Evolutionary conservation across 1,140 invertebrate species (phyloP).

Genomic region (Campodea augens): DNA sequence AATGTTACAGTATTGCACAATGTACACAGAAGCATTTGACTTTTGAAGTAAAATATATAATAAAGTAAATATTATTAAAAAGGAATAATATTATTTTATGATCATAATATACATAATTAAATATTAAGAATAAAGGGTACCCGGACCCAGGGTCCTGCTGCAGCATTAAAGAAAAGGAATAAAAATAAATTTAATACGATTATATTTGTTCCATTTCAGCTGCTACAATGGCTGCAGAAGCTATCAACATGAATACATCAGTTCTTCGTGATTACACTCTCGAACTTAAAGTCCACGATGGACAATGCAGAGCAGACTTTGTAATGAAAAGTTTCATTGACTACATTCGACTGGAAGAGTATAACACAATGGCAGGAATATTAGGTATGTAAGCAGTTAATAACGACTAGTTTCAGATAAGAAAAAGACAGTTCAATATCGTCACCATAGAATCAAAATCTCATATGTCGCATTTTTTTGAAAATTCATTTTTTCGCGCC

Average conservation of each 20-base stretch:
- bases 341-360: constrained; percentile 35
- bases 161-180: too few relatives aligned
- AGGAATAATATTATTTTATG: too few relatives aligned
- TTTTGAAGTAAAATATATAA: too few relatives aligned
- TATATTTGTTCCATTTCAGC: constrained; percentile 25
- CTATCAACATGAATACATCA: constrained; percentile 39
- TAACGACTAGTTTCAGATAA: not conserved
- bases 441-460: too few relatives aligned
- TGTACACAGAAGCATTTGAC: too few relatives aligned
- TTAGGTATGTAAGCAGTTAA: constrained; percentile 28
- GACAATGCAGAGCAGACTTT: constrained; percentile 48
- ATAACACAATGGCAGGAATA: constrained; percentile 41
- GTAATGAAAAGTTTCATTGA: constrained; percentile 64
- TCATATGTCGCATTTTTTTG: too few relatives aligned
- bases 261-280: constrained; percentile 43
- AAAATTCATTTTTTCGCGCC: too few relatives aligned
- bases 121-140: too few relatives aligned
- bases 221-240: constrained; percentile 39
- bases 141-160: too few relatives aligned
- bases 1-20: too few relatives aligned
- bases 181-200: not conserved
- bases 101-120: too few relatives aligned
- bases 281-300: constrained; percentile 36
- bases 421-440: not conserved
- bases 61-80: too few relatives aligned